Evolutionary conservation across 2,888 invertebrate species (phyloP), one percentile per base, ranked within the genome.

Genomic region (Thysanoteuthis rhombus): DNA sequence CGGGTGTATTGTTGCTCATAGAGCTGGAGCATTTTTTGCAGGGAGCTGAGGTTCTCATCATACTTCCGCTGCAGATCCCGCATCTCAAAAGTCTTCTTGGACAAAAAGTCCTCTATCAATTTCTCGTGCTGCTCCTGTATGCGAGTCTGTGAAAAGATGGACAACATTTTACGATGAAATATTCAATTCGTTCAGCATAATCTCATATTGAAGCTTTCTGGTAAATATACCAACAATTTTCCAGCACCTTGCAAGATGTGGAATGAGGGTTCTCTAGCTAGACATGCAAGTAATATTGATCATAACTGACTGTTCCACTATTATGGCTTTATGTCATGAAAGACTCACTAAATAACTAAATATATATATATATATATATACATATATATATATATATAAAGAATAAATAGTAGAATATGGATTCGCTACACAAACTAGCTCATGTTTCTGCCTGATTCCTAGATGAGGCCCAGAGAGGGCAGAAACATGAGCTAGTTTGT

Each of bases 51-150:
- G 90, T n/a, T 93, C 93, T 10, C 94, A 93, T 94, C 93, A 58
- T n/a, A 45, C 92, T 38, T 47, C 92, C 36, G 42, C 32, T 90
- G 94, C 45, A 75, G 93, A 58, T 75, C 94, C 93, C 16, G 92
- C 93, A 92, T 94, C 93, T 47, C 94, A 93, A 36, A 89, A 39
- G 58, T 94, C 94, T 42, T 94, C 94, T 36, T 94, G 28, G 12
- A 36, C 8, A 42, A 36, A 40, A 90, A 58, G 3, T 38, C 47
- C 36, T 40, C 89, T 39, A 94, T 93, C 89, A 94, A 92, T 93
- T 94, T 93, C 10, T 95, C 95, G 90, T 93, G 94, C 75, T 94
- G 94, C 39, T 95, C 94, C n/a, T 93, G 93, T 19, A 95, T 58
- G 6, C 95, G 94, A 89, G 94, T 89, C 95, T 95, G 93, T 28